Evolutionary conservation across 2,113 vertebrate genomes (phyloP).

Genomic region (Spermophilus dauricus): DNA sequence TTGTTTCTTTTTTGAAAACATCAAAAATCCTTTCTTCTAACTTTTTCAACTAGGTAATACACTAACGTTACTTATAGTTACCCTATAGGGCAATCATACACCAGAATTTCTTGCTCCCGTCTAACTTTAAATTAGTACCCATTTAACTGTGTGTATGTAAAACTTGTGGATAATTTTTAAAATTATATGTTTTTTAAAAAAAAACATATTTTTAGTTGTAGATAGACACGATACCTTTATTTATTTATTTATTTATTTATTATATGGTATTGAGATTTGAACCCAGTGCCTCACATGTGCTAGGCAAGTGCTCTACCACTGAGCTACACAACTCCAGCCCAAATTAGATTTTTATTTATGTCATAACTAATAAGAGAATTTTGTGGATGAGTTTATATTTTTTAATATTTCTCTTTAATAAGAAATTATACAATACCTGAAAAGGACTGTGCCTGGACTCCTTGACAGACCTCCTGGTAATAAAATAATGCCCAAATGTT

Average conservation of each 20-base stretch:
- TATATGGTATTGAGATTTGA: no score
- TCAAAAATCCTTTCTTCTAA: not conserved
- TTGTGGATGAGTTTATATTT: constrained; percentile 24
- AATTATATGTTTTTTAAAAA: not conserved
- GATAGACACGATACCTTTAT: no score
- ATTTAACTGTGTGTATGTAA: constrained; percentile 1
- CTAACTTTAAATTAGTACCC: not conserved
- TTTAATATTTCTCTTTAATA: not conserved
- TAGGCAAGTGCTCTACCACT: no score
- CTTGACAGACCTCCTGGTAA: not conserved
- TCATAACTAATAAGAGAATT: not conserved
- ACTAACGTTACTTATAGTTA: not conserved
- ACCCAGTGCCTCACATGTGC: no score
- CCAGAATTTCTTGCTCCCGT: not conserved
- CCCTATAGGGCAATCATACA: no score
- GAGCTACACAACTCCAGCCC: no score
- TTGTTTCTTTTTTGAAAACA: not conserved
- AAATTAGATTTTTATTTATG: not conserved
- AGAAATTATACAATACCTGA: not conserved
- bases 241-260: no score
- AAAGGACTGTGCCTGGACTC: not conserved
- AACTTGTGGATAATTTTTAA: not conserved
- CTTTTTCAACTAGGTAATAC: not conserved
- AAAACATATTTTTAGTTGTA: no score
- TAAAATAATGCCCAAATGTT: not conserved